Evolutionary conservation across 92 coral and sea anemone species (phyloP).

Genomic region (Ricordea florida): DNA sequence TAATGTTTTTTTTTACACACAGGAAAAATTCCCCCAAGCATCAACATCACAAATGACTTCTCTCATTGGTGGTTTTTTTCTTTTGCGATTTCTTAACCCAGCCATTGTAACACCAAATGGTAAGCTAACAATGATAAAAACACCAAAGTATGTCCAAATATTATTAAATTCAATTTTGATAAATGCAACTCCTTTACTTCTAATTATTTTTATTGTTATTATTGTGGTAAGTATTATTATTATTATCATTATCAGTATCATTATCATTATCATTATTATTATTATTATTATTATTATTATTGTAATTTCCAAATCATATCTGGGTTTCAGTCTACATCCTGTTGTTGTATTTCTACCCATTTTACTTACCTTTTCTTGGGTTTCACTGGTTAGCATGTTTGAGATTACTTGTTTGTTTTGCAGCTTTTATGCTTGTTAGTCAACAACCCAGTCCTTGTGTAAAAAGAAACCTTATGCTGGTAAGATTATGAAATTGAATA

Average conservation of each 20-base stretch:
- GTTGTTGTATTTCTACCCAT: too few relatives aligned
- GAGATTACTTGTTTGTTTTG: neutral
- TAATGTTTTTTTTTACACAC: neutral
- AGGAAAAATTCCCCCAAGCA: conserved; percentile 93
- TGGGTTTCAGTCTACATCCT: too few relatives aligned
- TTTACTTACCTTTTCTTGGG: too few relatives aligned
- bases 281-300: neutral
- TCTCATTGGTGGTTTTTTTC: conserved; percentile 97
- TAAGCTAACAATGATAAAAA: too few relatives aligned
- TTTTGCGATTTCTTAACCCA: conserved; percentile 89
- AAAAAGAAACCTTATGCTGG: conserved; percentile 89
- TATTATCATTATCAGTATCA: too few relatives aligned
- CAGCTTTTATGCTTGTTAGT: conserved; percentile 84
- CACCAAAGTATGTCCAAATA: too few relatives aligned
- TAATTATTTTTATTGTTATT: too few relatives aligned
- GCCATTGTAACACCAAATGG: conserved; percentile 97
- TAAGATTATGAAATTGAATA: conserved; percentile 8
- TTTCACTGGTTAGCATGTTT: neutral
- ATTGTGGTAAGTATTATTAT: too few relatives aligned
- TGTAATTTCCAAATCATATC: neutral
- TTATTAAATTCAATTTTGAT: too few relatives aligned
- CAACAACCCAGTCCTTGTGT: conserved; percentile 80
- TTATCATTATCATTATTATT: too few relatives aligned
- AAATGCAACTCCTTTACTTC: too few relatives aligned
- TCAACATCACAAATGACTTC: conserved; percentile 72